A percentile compares a stretch with the other conserved stretches of the same genome.
Conservation (phyloP, 2,888 invertebrate genomes). For the Ormyrus nitidulus region DNA sequence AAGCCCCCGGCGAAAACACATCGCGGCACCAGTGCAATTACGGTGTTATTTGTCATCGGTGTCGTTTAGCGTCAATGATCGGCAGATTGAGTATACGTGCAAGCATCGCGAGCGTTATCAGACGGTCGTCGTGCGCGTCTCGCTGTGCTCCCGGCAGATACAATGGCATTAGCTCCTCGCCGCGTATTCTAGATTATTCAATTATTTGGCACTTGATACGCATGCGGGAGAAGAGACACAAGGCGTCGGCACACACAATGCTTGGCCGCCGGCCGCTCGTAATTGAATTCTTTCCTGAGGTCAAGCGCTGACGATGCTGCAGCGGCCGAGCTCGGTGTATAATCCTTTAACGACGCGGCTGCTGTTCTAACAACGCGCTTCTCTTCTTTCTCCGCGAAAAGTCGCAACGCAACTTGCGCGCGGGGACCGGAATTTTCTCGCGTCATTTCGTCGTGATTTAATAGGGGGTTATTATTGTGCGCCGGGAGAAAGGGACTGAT, state of each 20-base stretch:
- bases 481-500: not conserved
- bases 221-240: slow-evolving; percentile 26
- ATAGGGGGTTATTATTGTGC: not conserved
- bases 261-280: slow-evolving; percentile 43
- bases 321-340: slow-evolving; percentile 37
- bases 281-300: slow-evolving; percentile 67
- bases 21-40: slow-evolving; percentile 33
- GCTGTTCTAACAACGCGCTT: slow-evolving; percentile 60
- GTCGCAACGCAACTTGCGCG: not conserved
- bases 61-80: slow-evolving; percentile 30
- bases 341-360: slow-evolving; percentile 57
- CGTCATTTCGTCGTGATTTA: slow-evolving; percentile 13
- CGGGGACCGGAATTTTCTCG: slow-evolving; percentile 23
- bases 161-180: slow-evolving; percentile 52
- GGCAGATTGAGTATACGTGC: slow-evolving; percentile 39
- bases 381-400: slow-evolving; percentile 24
- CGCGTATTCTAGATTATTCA: slow-evolving; percentile 59
- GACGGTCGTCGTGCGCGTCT: not conserved
- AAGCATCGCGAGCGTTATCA: slow-evolving; percentile 26
- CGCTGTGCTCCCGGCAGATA: slow-evolving; percentile 26
- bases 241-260: not conserved
- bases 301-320: slow-evolving; percentile 50
- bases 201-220: slow-evolving; percentile 57
- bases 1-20: slow-evolving; percentile 27
- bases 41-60: slow-evolving; percentile 46